Evolutionary conservation across 1,140 invertebrate species (phyloP), one percentile per base, ranked within the genome.

Genomic region (Tetraneura akinire): DNA sequence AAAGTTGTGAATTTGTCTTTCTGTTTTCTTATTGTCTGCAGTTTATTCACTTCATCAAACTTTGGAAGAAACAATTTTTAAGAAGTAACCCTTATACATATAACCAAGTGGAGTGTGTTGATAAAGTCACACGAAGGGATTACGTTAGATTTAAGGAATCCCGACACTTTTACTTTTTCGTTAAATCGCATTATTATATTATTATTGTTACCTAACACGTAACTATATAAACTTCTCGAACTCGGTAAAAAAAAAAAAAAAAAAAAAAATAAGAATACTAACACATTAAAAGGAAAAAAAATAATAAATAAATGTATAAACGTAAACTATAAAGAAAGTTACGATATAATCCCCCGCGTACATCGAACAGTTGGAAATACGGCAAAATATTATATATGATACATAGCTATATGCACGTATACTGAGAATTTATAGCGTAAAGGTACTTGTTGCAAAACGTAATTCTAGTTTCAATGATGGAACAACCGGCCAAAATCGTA

Each of bases 111-210:
- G 21, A 47, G 37, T 23, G 37, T 23, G 66, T 68, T 68, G 66
- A 47, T 68, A 26, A 13, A 47, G 13, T n/a, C 29, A 37, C 66
- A 21, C 9, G 11, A 45, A 47, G 32, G 23, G 37, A 68, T 68
- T 68, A 68, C 47, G 42, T 68, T 47, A 16, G 66, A 68, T 68
- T 68, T 68, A 45, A 47, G 6, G 47, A 68, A 26, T 68, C 42
- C 42, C 21, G 23, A 68, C 66, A 68, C 66, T 68, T 47, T 68
- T 47, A 68, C 42, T 47, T 68, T 68, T 68, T 21, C 23, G 32
- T 66, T 66, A 21, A 66, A 66, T 37, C 18, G 32, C 45, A 68
- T 68, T 68, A n/a, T n/a, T n/a, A 14, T 62, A 47, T 68, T 47
- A 26, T 68, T 37, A 47, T 68, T 68, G 66, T 47, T 68, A 68